Evolutionary conservation across 2,888 invertebrate species (phyloP), one percentile per base, ranked within the genome.

Genomic region (Acrocyrtus sp.): DNA sequence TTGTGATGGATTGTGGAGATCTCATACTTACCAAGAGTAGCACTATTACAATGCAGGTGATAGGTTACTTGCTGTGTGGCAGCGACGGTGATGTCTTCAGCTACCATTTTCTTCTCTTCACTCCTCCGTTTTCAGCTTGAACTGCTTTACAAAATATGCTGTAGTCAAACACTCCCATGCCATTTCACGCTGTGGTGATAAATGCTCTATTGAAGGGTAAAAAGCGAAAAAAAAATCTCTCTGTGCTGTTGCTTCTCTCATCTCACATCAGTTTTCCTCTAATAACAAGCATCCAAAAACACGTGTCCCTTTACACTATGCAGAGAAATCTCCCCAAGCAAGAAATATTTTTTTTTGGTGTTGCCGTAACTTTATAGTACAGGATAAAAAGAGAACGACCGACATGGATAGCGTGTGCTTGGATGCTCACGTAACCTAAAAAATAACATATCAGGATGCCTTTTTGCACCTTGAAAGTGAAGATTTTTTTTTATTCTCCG

Each of bases 221-320:
- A 26, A 27, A 29, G 53, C 53, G 53, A 53, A 29, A 53, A n/a
- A n/a, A n/a, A 27, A 53, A 27, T 53, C 53, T n/a, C 29, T 29
- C 8, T 53, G 34, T 34, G 34, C 34, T 34, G 34, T 34, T 34
- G 34, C 34, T 34, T 12, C 34, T 12, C 34, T 34, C 34, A 34
- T 34, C 34, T 34, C 34, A 5, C 34, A 34, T 5, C 34, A 34
- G 5, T 34, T 34, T 34, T 34, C 34, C 12, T 34, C 34, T 8
- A 5, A 34, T 34, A 34, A 34, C 34, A 34, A 34, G 34, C 34
- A 34, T 34, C 12, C n/a, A 34, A 34, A 34, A 34, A 34, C 34
- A 34, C 34, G 34, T 34, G 34, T 34, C 34, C n/a, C 34, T 34
- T 34, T 34, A 34, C 34, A 34, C 34, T 34, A 8, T n/a, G n/a